Evolutionary conservation across 2,797 vertebrate species (phyloP).

Genomic region (Lerista edwardsae): DNA sequence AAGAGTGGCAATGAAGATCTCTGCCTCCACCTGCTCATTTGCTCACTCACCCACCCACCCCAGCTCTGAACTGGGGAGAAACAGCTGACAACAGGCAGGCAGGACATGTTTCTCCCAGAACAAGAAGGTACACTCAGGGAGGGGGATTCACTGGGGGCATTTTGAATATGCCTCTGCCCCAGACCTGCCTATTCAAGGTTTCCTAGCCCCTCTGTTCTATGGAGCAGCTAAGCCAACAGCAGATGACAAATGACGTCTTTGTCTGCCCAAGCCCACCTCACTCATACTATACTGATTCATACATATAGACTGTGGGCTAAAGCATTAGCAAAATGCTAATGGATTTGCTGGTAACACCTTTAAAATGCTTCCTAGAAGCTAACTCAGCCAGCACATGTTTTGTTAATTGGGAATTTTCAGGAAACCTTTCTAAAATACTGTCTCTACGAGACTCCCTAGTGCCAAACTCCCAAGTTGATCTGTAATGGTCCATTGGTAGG

Average conservation of each 20-base stretch:
- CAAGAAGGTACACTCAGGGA: too few species aligned
- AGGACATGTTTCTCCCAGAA: too few species aligned
- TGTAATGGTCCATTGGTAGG: too few species aligned
- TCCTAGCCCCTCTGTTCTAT: too few species aligned
- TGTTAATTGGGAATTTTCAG: background rate
- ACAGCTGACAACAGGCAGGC: too few species aligned
- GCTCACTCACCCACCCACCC: too few species aligned
- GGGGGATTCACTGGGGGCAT: too few species aligned
- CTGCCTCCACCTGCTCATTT: too few species aligned
- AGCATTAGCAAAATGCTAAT: background rate
- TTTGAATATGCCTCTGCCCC: too few species aligned
- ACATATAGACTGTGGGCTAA: background rate
- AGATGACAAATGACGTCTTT: background rate
- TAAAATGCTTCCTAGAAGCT: background rate
- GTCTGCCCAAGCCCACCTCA: background rate
- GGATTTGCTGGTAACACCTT: background rate
- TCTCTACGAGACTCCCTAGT: background rate
- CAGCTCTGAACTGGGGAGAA: too few species aligned
- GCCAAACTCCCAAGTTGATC: background rate
- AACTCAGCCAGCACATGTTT: background rate
- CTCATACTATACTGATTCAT: background rate
- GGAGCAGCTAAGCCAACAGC: background rate
- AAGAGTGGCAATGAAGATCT: too few species aligned
- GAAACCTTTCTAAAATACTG: background rate
- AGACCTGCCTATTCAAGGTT: too few species aligned